These are phyloP conservation scores for Grapholita molesta DNA, from an alignment of 1,140 invertebrate genomes.

Conservation along the genomic window DNA sequence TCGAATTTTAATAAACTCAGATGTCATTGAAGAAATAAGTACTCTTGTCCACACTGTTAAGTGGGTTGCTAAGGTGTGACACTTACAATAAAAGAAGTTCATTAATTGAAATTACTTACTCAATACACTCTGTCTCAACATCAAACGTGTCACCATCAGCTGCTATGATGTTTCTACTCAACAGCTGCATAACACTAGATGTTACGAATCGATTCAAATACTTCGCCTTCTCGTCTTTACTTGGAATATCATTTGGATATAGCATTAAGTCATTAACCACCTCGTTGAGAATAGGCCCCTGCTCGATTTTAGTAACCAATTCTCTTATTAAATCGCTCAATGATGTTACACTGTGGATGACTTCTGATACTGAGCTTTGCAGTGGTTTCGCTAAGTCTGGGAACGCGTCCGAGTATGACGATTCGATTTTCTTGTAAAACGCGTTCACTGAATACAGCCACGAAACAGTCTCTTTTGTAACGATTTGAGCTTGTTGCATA, in stretches of 20 bases:
- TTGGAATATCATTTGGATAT: slow-evolving; percentile 76
- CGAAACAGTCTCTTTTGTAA: slow-evolving; percentile 70
- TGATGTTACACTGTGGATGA: slow-evolving; percentile 78
- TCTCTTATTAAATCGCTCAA: slow-evolving; percentile 69
- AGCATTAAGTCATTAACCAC: slow-evolving; percentile 54
- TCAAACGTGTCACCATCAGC: slow-evolving; percentile 33
- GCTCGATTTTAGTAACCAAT: slow-evolving; percentile 55
- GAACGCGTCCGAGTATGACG: slow-evolving; percentile 79
- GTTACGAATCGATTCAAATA: slow-evolving; percentile 70
- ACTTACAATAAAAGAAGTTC: neutral
- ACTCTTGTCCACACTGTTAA: too few relatives aligned
- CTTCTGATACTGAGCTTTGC: slow-evolving; percentile 79
- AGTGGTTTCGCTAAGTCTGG: slow-evolving; percentile 84
- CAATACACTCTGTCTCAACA: slow-evolving; percentile 47
- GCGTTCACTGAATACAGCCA: slow-evolving; percentile 79
- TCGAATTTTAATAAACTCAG: too few relatives aligned
- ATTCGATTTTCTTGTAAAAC: slow-evolving; percentile 79
- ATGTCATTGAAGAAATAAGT: too few relatives aligned
- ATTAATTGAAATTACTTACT: slow-evolving; percentile 44
- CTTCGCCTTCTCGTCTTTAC: slow-evolving; percentile 55
- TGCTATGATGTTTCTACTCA: slow-evolving; percentile 41
- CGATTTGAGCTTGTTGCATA: slow-evolving; percentile 46
- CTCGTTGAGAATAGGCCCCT: slow-evolving; percentile 36
- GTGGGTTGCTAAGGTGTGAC: too few relatives aligned
- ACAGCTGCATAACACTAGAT: slow-evolving; percentile 48